phyloP scores from a whole-genome alignment of 2,888 invertebrate genomes.

The Orchesella flavescens region DNA sequence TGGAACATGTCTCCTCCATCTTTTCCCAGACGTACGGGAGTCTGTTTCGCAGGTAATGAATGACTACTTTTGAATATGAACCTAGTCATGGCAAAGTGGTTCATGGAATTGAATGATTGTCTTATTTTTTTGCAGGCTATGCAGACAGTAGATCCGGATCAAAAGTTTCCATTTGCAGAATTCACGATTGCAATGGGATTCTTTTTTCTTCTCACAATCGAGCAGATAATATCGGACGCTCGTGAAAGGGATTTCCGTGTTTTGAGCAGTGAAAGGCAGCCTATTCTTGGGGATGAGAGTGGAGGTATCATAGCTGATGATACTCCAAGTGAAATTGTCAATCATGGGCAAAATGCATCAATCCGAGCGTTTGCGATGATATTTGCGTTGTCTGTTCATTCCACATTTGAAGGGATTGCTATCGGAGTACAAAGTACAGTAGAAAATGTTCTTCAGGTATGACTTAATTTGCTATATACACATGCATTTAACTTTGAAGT shows the following conservation, averaged over 20 bases:
- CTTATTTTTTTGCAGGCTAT: conserved; percentile 61
- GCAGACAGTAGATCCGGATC: conserved; percentile 60
- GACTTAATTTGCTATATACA: background rate
- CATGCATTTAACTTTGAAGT: too few relatives aligned
- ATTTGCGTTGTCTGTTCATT: conserved; percentile 68
- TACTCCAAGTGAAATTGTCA: conserved; percentile 62
- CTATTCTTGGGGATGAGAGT: conserved; percentile 48
- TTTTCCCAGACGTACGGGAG: conserved; percentile 71
- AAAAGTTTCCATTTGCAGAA: conserved; percentile 67
- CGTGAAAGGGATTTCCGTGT: conserved; percentile 63
- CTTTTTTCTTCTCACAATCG: conserved; percentile 70
- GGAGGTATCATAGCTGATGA: background rate
- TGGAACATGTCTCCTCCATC: conserved; percentile 70
- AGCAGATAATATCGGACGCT: conserved; percentile 70
- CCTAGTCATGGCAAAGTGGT: background rate
- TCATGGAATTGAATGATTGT: conserved; percentile 10
- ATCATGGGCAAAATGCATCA: conserved; percentile 64
- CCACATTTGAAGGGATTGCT: conserved; percentile 71
- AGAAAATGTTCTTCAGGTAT: conserved; percentile 70
- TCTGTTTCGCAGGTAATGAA: conserved; percentile 55
- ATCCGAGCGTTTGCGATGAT: conserved; percentile 70
- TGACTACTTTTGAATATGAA: conserved; percentile 13
- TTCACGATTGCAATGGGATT: conserved; percentile 70
- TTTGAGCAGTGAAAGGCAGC: conserved; percentile 42
- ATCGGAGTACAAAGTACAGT: conserved; percentile 70